These are phyloP conservation scores for Hipparchia semele DNA, from an alignment of 2,888 invertebrate species.

Conservation along the genomic window DNA sequence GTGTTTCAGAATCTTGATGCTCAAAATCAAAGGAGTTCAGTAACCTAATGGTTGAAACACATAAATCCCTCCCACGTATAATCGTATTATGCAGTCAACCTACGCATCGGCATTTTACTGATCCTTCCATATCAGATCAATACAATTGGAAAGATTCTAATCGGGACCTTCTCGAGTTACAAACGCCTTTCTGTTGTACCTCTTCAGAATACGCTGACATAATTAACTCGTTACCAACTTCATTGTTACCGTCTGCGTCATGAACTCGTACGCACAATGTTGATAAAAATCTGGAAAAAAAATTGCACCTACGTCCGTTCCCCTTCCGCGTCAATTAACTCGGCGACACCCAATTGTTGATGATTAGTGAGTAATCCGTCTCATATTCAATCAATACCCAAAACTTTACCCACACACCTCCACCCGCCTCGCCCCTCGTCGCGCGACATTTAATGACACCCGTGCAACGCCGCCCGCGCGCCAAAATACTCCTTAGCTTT, in stretches of 20 bases:
- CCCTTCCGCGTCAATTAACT: constrained; percentile 55
- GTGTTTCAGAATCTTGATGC: constrained; percentile 1
- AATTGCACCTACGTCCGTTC: constrained; percentile 19
- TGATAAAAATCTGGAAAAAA: constrained; percentile 17
- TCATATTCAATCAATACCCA: constrained; percentile 84
- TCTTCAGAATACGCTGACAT: not conserved
- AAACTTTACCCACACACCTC: constrained; percentile 82
- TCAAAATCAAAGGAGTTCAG: constrained; percentile 22
- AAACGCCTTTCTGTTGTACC: constrained; percentile 6
- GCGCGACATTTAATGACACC: constrained; percentile 84
- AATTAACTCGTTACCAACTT: constrained; percentile 1
- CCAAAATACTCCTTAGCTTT: constrained; percentile 67
- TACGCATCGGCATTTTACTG: constrained; percentile 25
- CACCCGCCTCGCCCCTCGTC: constrained; percentile 75
- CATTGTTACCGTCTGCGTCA: not conserved
- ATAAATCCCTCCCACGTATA: constrained; percentile 30
- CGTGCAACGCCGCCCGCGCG: constrained; percentile 69
- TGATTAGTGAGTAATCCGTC: constrained; percentile 81
- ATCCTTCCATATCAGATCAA: constrained; percentile 24
- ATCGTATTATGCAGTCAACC: constrained; percentile 19
- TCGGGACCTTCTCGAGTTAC: constrained; percentile 16
- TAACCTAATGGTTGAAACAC: constrained; percentile 22
- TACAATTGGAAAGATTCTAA: constrained; percentile 25
- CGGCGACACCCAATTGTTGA: constrained; percentile 75
- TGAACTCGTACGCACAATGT: constrained; percentile 19